phyloP scores from a whole-genome alignment of 2,888 invertebrate species.

The Liopterus haemorrhoidalis region DNA sequence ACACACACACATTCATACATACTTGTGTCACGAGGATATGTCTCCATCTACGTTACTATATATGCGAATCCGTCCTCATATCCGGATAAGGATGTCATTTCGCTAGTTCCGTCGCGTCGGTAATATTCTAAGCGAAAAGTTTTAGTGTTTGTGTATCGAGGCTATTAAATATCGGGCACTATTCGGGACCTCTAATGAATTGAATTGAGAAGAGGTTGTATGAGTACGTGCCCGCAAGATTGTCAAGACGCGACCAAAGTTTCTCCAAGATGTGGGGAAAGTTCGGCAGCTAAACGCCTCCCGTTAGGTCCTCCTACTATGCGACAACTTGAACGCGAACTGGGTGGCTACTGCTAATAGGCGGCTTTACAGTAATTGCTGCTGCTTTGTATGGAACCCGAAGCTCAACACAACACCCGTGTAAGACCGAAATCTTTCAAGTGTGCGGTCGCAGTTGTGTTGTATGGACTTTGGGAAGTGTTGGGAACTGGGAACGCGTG shows the following conservation, averaged over 20 bases:
- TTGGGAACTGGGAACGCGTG: too few relatives aligned
- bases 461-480: too few relatives aligned
- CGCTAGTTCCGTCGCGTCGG: background rate
- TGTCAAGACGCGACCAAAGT: slow-evolving; percentile 20
- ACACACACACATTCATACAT: too few relatives aligned
- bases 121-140: slow-evolving; percentile 10
- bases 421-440: too few relatives aligned
- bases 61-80: background rate
- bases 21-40: background rate
- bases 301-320: slow-evolving; percentile 4
- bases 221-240: slow-evolving; percentile 32
- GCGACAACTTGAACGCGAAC: slow-evolving; percentile 17
- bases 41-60: background rate
- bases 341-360: slow-evolving; percentile 21
- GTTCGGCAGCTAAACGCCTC: slow-evolving; percentile 20
- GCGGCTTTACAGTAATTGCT: slow-evolving; percentile 24
- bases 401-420: slow-evolving; percentile 5
- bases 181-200: slow-evolving; percentile 35
- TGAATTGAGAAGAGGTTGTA: slow-evolving; percentile 33
- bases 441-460: too few relatives aligned
- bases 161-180: slow-evolving; percentile 34
- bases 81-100: too few relatives aligned
- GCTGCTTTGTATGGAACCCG: slow-evolving; percentile 17
- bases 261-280: slow-evolving; percentile 13
- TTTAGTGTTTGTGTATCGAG: slow-evolving; percentile 19